Conservation (phyloP, 2,113 vertebrate genomes). For the Marmota flaviventris region DNA sequence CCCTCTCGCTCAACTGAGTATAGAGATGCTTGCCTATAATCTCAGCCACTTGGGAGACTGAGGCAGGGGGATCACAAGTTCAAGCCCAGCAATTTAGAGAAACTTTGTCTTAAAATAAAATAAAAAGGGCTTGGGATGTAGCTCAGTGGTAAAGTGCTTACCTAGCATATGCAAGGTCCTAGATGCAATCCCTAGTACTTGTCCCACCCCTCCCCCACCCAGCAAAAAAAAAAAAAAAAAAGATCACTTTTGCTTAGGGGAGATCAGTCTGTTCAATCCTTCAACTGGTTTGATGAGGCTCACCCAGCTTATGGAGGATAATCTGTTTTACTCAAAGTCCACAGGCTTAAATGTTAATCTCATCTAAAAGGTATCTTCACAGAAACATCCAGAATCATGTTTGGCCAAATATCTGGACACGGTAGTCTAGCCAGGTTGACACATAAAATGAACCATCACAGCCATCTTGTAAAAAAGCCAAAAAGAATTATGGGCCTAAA, state of each 20-base stretch:
- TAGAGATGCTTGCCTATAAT: neutral
- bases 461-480: neutral
- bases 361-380: too few species aligned
- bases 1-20: neutral
- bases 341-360: neutral
- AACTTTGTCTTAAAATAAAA: neutral
- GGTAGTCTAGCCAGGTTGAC: neutral
- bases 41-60: neutral
- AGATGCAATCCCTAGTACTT: neutral
- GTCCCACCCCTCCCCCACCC: too few species aligned
- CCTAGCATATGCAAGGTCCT: neutral
- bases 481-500: neutral
- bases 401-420: too few species aligned
- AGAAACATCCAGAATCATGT: too few species aligned
- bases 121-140: neutral
- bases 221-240: too few species aligned
- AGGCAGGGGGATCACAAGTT: neutral
- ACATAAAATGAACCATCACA: neutral
- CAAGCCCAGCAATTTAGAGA: neutral
- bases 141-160: neutral
- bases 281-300: neutral
- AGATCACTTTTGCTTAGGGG: neutral
- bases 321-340: neutral
- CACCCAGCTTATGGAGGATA: neutral
- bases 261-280: neutral